Evolutionary conservation across 2,113 vertebrate species (phyloP).

Genomic region (Hydrolagus affinis): DNA sequence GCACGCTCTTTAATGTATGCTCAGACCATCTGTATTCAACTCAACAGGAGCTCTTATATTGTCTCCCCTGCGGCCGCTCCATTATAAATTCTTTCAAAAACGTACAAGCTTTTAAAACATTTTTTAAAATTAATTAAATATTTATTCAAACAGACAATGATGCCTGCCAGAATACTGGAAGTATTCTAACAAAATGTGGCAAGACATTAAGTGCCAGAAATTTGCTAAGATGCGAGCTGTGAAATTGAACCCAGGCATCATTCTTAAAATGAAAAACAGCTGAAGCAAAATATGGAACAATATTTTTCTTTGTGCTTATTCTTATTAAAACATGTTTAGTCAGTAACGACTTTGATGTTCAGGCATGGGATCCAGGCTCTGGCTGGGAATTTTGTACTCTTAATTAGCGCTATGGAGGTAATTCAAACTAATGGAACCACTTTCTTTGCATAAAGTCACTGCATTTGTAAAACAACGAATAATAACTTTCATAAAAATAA

Average conservation of each 20-base stretch:
- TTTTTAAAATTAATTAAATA: neutral
- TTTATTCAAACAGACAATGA: neutral
- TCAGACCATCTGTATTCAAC: neutral
- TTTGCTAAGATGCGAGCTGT: neutral
- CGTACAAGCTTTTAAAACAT: neutral
- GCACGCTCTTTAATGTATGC: neutral
- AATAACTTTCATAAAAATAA: too few species aligned
- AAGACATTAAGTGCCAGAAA: neutral
- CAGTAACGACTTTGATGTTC: neutral
- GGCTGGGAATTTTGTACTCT: neutral
- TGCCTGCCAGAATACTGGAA: neutral
- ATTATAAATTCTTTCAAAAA: neutral
- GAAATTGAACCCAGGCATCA: neutral
- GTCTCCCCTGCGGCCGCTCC: neutral
- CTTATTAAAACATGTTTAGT: neutral
- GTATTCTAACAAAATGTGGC: neutral
- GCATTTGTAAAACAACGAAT: too few species aligned
- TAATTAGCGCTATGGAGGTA: neutral
- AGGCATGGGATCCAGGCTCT: neutral
- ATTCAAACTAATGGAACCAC: neutral
- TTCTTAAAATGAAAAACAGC: neutral
- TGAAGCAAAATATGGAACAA: neutral
- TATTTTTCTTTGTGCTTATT: neutral
- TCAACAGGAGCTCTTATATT: neutral
- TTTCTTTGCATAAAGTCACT: neutral